Evolutionary conservation across 1,140 invertebrate species (phyloP).

Genomic region (Forficula auricularia): DNA sequence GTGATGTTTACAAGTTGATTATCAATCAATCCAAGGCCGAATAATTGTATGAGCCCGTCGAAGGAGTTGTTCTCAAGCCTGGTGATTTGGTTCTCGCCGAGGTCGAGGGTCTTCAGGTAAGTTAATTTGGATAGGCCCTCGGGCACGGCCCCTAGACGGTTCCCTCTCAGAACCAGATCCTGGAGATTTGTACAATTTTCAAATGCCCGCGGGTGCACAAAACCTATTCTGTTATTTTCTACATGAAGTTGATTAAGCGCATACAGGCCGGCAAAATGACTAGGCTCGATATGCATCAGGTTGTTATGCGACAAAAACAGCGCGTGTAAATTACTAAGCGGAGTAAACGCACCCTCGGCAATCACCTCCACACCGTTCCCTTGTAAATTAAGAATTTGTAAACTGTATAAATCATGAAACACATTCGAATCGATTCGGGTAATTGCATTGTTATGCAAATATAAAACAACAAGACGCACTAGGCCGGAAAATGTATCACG

Average conservation of each 20-base stretch:
- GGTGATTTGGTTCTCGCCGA: constrained; percentile 67
- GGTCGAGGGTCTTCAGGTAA: constrained; percentile 59
- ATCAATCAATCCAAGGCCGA: constrained; percentile 43
- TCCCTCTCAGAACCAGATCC: constrained; percentile 72
- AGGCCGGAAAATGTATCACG: constrained; percentile 57
- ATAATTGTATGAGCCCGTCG: constrained; percentile 36
- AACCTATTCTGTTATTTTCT: constrained; percentile 52
- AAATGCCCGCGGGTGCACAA: constrained; percentile 52
- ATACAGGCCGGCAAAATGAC: constrained; percentile 51
- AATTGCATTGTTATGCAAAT: constrained; percentile 55
- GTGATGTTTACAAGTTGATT: constrained; percentile 47
- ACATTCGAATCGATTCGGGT: constrained; percentile 47
- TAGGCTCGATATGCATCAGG: constrained; percentile 43
- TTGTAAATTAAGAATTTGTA: constrained; percentile 59
- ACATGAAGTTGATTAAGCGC: constrained; percentile 53
- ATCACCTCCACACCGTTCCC: constrained; percentile 55
- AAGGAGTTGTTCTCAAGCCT: constrained; percentile 39
- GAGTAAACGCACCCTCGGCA: constrained; percentile 50
- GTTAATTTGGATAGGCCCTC: constrained; percentile 51
- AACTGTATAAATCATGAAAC: constrained; percentile 54
- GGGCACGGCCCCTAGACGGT: constrained; percentile 61
- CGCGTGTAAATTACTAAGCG: constrained; percentile 56
- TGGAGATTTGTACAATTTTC: constrained; percentile 61
- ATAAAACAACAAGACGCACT: constrained; percentile 50
- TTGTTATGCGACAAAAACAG: constrained; percentile 56